phyloP scores from a whole-genome alignment of 1,140 invertebrate genomes.

The Bicyclus anynana region DNA sequence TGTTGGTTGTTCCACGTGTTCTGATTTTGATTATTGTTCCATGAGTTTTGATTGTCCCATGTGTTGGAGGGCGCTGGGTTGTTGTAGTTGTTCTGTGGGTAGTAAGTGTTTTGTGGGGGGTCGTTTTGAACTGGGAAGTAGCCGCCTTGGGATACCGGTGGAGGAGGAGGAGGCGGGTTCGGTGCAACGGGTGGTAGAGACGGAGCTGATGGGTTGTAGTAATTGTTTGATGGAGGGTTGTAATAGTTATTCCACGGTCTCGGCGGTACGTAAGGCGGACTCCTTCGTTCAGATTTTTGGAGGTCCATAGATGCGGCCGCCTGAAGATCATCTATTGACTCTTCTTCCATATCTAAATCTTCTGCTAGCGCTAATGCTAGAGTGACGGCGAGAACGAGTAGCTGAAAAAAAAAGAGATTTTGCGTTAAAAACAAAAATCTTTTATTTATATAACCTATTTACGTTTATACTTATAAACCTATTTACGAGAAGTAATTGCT shows the following conservation, averaged over 20 bases:
- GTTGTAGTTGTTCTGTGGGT: slow-evolving; percentile 36
- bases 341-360: slow-evolving; percentile 30
- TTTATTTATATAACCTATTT: no score
- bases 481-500: no score
- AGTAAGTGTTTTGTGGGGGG: slow-evolving; percentile 33
- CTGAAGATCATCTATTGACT: slow-evolving; percentile 34
- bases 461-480: no score
- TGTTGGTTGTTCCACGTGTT: slow-evolving; percentile 12
- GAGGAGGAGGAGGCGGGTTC: slow-evolving; percentile 9
- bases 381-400: slow-evolving; percentile 43
- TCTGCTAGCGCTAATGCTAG: slow-evolving; percentile 48
- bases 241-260: slow-evolving; percentile 27
- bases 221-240: slow-evolving; percentile 24
- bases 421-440: neutral
- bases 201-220: slow-evolving; percentile 23
- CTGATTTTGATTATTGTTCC: slow-evolving; percentile 17
- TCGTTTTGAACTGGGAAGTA: slow-evolving; percentile 33
- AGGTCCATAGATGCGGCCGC: slow-evolving; percentile 28
- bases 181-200: neutral
- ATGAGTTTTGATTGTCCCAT: slow-evolving; percentile 19
- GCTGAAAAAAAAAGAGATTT: slow-evolving; percentile 37
- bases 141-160: slow-evolving; percentile 27
- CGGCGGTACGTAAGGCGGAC: slow-evolving; percentile 4
- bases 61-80: slow-evolving; percentile 27
- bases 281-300: slow-evolving; percentile 6